Base-by-base conservation (phyloP, 2,113 vertebrate genomes). In the Eulemur rufifrons region DNA sequence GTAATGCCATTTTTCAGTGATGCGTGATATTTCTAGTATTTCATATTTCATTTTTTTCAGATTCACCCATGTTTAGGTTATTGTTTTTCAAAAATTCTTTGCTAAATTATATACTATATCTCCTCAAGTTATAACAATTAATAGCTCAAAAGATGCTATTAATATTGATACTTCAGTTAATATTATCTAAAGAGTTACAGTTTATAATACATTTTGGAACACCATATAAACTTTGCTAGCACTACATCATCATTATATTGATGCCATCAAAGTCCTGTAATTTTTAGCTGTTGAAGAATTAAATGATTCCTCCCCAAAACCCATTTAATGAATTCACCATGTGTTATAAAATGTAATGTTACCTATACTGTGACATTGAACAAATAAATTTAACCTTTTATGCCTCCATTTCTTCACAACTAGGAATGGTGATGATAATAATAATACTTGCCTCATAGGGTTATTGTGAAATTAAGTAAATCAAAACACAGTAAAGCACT, bases 261-360 rank as follows among this genome's bases (percentile, higher is more conserved):
- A 45, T 88, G 20, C 27, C 86, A 69, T 8, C 21, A 39, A 95
- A 95, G 73, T 14, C 29, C 80, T 76, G 9, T 92, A 69, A 68
- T 86, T 95, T 96, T 95, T 66, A 94, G 5, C 56, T 73, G 32
- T 96, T 95, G 12, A 92, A 59, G 88, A 86, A 66, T 90, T 88
- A 78, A 76, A 17, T 45, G 37, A 64, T 77, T 93, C 42, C 50
- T 94, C 25, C 25, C 13, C 66, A 15, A 81, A 89, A 86, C 45
- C 32, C 9, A 25, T 27, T 37, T 50, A 91, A 52, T 96, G 59
- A 94, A n/a, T 78, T 93, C 20, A 91, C 50, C 2, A 7, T 93
- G 14, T 83, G 50, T 92, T 89, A 45, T 3, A 78, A 45, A 21
- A 54, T 92, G 11, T 71, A 52, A 54, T 50, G 66, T 47, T 95